Conservation (phyloP, 2,113 vertebrate species). For the Phylloscopus trochilus region DNA sequence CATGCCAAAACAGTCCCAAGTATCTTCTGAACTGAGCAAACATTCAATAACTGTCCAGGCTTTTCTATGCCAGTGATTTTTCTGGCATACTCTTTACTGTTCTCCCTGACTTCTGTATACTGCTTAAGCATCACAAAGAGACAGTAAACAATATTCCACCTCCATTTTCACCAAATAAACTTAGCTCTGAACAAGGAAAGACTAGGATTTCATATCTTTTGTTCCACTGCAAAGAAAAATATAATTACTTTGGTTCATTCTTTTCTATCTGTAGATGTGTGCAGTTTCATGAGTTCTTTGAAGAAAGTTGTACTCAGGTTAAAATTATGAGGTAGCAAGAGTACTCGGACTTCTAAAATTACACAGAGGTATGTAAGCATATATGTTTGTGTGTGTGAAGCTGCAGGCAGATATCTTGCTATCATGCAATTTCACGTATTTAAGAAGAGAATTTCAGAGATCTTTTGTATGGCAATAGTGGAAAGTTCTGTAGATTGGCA, state of each 20-base stretch:
- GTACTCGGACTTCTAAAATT: neutral
- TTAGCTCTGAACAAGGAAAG: neutral
- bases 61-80: neutral
- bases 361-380: neutral
- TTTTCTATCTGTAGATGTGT: neutral
- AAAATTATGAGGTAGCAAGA: neutral
- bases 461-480: neutral
- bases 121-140: neutral
- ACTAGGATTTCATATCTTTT: neutral
- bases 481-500: neutral
- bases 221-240: neutral
- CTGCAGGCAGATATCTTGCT: neutral
- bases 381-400: neutral
- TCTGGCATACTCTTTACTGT: neutral
- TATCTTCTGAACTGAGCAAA: neutral
- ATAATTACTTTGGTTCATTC: neutral
- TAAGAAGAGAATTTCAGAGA: neutral
- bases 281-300: neutral
- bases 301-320: neutral
- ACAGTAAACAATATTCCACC: neutral
- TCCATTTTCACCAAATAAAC: neutral
- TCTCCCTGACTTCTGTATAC: neutral
- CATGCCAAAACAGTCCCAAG: neutral
- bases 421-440: neutral
- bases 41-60: neutral